Percentiles rank a stretch among this genome's conserved stretches.
Conservation (phyloP, 2,113 vertebrate genomes). For the Chamaea fasciata region DNA sequence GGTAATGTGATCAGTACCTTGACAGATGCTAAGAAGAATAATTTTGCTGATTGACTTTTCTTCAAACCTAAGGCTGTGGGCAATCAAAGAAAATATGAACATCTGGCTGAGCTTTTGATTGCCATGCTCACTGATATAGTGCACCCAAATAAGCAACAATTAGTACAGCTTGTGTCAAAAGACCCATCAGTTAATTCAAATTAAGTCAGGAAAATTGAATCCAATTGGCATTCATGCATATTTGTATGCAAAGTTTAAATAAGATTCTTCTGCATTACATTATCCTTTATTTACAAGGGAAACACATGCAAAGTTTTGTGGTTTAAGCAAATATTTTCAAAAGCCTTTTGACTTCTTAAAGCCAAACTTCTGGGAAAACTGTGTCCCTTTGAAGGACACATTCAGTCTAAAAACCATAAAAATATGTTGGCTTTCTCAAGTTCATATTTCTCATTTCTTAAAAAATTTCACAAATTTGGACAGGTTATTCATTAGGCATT, state of each 20-base stretch:
- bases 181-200: slow-evolving; percentile 72
- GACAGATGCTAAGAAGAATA: slow-evolving; percentile 57
- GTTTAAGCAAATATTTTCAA: slow-evolving; percentile 16
- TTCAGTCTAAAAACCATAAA: neutral
- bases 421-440: neutral
- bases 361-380: neutral
- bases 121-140: slow-evolving; percentile 49
- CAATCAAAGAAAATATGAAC: slow-evolving; percentile 69
- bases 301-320: neutral
- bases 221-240: slow-evolving; percentile 57
- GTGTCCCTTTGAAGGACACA: neutral
- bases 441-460: neutral
- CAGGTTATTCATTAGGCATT: neutral
- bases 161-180: slow-evolving; percentile 71
- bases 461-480: neutral
- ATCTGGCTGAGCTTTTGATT: slow-evolving; percentile 69
- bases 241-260: slow-evolving; percentile 60
- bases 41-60: slow-evolving; percentile 65
- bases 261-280: slow-evolving; percentile 23
- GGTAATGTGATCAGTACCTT: neutral
- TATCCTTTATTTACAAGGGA: slow-evolving; percentile 60
- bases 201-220: slow-evolving; percentile 73
- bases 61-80: slow-evolving; percentile 41
- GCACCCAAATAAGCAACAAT: slow-evolving; percentile 72
- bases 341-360: neutral